phyloP scores from a whole-genome alignment of 2,113 vertebrate species.

The Piprites chloris region DNA sequence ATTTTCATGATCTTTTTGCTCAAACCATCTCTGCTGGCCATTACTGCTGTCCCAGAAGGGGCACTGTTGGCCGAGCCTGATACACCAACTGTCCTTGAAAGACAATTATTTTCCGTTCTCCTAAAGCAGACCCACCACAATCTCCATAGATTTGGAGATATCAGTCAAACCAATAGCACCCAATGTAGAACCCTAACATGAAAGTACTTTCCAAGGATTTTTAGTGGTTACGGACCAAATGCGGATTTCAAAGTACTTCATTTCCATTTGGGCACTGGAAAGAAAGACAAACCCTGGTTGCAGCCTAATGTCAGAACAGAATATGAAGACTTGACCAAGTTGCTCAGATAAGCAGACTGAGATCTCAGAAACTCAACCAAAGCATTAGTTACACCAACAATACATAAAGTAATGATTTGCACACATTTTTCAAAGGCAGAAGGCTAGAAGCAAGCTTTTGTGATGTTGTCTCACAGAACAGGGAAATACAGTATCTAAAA shows the following conservation, averaged over 20 bases:
- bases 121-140: neutral
- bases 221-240: neutral
- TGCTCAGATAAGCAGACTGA: neutral
- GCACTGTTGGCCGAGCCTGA: neutral
- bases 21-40: neutral
- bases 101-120: neutral
- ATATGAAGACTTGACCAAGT: neutral
- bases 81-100: neutral
- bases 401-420: neutral
- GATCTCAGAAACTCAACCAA: neutral
- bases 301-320: neutral
- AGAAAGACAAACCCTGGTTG: neutral
- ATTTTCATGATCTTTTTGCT: neutral
- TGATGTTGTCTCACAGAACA: neutral
- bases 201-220: neutral
- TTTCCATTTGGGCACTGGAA: neutral
- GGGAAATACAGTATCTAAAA: neutral
- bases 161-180: neutral
- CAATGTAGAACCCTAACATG: neutral
- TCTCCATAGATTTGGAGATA: neutral
- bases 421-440: neutral
- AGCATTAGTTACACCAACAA: neutral
- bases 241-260: neutral
- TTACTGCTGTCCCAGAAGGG: neutral
- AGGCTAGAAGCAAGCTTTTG: neutral